Evolutionary conservation across 2,888 invertebrate genomes (phyloP).

Genomic region (Erebia ligea): DNA sequence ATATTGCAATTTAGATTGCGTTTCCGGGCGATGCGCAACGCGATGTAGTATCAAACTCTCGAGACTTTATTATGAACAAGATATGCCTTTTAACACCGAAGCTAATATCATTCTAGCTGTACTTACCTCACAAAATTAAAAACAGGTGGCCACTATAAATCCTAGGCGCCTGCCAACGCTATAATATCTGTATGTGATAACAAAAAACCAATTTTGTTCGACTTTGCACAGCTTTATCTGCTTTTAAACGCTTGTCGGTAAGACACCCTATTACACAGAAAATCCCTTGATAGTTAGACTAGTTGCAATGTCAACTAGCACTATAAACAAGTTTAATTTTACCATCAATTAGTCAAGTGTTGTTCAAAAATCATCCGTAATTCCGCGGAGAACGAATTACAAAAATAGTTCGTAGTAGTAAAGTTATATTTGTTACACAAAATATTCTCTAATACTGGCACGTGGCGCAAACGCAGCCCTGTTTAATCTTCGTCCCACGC

Average conservation of each 20-base stretch:
- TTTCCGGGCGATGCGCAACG: no score
- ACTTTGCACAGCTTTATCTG: constrained; percentile 59
- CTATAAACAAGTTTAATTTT: constrained; percentile 48
- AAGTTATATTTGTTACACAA: constrained; percentile 47
- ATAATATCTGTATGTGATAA: constrained; percentile 49
- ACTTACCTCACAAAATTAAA: constrained; percentile 8
- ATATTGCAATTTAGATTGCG: no score
- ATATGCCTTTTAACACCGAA: neutral
- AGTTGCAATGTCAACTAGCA: constrained; percentile 75
- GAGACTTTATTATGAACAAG: no score
- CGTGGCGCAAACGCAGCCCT: constrained; percentile 77
- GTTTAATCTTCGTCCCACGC: constrained; percentile 73
- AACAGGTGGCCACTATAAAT: neutral
- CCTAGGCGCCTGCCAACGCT: constrained; percentile 54
- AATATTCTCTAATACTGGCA: constrained; percentile 66
- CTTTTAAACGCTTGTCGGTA: constrained; percentile 62
- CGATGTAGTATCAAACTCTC: no score
- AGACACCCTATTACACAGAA: constrained; percentile 70
- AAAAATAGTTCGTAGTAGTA: constrained; percentile 19
- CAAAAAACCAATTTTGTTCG: constrained; percentile 56
- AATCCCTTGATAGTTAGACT: constrained; percentile 79
- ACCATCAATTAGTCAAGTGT: constrained; percentile 13
- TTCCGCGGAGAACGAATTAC: constrained; percentile 11
- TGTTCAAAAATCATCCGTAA: constrained; percentile 45
- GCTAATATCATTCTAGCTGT: neutral